phyloP scores from a whole-genome alignment of 2,797 vertebrate genomes.

The Esox masquinongy region DNA sequence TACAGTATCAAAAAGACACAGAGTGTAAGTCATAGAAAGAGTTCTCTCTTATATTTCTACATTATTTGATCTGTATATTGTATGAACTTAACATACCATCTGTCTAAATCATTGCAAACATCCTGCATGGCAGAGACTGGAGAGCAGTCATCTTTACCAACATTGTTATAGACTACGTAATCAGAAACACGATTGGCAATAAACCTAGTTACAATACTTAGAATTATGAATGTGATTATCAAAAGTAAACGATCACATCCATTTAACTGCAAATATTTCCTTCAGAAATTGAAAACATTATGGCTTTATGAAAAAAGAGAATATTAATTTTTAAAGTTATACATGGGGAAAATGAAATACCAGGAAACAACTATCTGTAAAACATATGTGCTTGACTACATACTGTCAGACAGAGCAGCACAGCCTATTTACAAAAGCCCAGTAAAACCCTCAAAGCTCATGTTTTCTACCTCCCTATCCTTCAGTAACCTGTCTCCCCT shows the following conservation, averaged over 20 bases:
- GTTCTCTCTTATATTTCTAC: not conserved
- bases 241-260: not conserved
- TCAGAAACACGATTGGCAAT: not conserved
- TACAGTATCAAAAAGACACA: not conserved
- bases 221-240: not conserved
- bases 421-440: not conserved
- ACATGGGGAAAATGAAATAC: not conserved
- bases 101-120: not conserved
- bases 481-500: too few species aligned
- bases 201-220: not conserved
- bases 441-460: too few species aligned
- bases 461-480: too few species aligned
- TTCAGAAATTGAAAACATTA: not conserved
- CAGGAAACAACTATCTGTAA: not conserved
- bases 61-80: not conserved
- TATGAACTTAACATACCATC: not conserved
- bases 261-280: not conserved
- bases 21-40: not conserved
- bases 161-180: not conserved
- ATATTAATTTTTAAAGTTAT: not conserved
- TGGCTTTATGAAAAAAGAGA: not conserved
- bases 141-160: not conserved
- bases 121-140: not conserved
- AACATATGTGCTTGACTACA: not conserved
- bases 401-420: not conserved